Percentiles rank a stretch among this genome's conserved stretches.
Evolutionary conservation across 2,888 invertebrate species (phyloP).

Genomic region (Perizoma affinitatum): DNA sequence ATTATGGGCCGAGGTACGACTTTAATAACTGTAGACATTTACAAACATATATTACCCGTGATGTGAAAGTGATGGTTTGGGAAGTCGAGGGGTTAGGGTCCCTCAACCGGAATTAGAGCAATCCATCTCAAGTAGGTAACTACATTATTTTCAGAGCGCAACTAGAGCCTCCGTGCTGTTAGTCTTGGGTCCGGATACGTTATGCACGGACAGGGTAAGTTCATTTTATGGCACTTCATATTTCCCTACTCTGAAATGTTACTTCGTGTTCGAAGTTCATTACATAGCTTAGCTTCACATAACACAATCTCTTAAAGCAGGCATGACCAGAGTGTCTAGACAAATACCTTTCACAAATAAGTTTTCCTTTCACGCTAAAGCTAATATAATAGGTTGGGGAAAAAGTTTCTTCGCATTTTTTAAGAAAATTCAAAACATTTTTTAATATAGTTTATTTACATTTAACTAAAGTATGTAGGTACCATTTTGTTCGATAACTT

Average conservation of each 20-base stretch:
- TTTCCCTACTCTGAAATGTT: neutral
- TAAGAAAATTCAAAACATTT: too few species aligned
- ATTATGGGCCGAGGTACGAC: neutral
- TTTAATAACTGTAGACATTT: conserved; percentile 18
- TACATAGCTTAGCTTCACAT: too few species aligned
- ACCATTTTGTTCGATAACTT: too few species aligned
- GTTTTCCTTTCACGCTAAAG: too few species aligned
- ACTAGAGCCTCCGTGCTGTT: conserved; percentile 49
- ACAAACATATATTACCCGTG: conserved; percentile 22
- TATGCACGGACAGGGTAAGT: conserved; percentile 42
- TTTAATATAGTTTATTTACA: too few species aligned
- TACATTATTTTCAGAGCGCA: conserved; percentile 62
- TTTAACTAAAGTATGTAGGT: too few species aligned
- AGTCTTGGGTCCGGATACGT: conserved; percentile 26
- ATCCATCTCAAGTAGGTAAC: conserved; percentile 71
- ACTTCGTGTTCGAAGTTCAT: neutral
- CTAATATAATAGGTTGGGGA: too few species aligned
- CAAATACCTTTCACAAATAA: too few species aligned
- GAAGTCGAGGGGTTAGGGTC: conserved; percentile 24
- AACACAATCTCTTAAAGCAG: too few species aligned
- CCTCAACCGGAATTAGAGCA: conserved; percentile 53
- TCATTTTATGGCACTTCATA: conserved; percentile 8
- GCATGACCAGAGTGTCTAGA: too few species aligned
- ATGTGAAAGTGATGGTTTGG: conserved; percentile 31
- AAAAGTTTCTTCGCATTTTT: too few species aligned